Percentiles rank a stretch among this genome's conserved stretches.
phyloP scores from a whole-genome alignment of 2,113 vertebrate species.

The Microcebus tavaratra region DNA sequence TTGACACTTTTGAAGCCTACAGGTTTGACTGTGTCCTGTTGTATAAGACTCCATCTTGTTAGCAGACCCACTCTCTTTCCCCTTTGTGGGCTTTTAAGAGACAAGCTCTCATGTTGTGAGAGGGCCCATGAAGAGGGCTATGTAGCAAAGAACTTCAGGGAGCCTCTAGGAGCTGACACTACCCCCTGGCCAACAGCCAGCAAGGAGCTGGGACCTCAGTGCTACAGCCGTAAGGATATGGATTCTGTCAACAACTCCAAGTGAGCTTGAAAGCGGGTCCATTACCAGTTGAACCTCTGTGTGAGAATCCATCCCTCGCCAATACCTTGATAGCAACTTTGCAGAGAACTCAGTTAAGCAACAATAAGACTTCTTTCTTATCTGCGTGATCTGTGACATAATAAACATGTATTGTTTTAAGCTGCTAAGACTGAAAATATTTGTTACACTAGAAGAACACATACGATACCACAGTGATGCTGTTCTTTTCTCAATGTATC shows the following conservation, averaged over 20 bases:
- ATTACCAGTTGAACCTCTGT: not conserved
- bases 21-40: not conserved
- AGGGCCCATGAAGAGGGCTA: not conserved
- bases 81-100: not conserved
- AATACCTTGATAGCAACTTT: not conserved
- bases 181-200: not conserved
- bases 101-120: not conserved
- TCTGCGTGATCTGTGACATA: not conserved
- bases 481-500: not conserved
- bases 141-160: not conserved
- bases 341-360: not conserved
- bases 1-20: not conserved
- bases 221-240: not conserved
- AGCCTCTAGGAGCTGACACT: not conserved
- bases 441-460: not conserved
- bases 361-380: not conserved
- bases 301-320: not conserved
- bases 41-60: not conserved
- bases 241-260: not conserved
- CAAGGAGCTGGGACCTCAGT: not conserved
- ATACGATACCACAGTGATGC: not conserved
- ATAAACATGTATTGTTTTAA: not conserved
- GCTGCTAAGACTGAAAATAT: not conserved
- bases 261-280: too few relatives aligned
- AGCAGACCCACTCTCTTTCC: not conserved